Evolutionary conservation across 2,888 invertebrate genomes (phyloP).

Genomic region (Micoletzkya japonica): DNA sequence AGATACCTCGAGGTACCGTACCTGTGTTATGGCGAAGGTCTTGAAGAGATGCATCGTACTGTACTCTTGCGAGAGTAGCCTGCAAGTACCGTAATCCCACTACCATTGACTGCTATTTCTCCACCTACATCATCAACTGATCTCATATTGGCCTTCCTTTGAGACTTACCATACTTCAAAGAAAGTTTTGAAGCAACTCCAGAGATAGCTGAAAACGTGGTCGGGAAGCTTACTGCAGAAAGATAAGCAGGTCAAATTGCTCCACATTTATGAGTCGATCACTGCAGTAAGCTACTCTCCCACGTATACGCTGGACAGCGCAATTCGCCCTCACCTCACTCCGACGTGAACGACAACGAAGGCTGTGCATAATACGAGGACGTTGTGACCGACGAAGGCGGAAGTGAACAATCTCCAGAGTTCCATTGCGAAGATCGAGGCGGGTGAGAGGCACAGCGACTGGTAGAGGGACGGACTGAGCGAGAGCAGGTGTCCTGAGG

Average conservation of each 20-base stretch:
- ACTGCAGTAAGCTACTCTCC: too few relatives aligned
- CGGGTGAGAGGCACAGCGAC: slow-evolving; percentile 6
- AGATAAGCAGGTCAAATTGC: too few relatives aligned
- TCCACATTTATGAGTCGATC: too few relatives aligned
- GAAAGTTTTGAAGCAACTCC: too few relatives aligned
- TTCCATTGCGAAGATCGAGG: slow-evolving; percentile 19
- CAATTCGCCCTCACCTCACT: slow-evolving; percentile 10
- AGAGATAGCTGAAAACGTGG: too few relatives aligned
- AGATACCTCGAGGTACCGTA: too few relatives aligned
- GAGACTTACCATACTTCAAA: too few relatives aligned
- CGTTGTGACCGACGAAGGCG: slow-evolving; percentile 55
- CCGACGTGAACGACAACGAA: slow-evolving; percentile 29
- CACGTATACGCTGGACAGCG: too few relatives aligned
- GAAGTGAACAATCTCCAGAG: slow-evolving; percentile 51
- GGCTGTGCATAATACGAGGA: slow-evolving; percentile 50
- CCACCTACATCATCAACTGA: too few relatives aligned
- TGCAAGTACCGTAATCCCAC: background rate
- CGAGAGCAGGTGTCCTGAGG: slow-evolving; percentile 6
- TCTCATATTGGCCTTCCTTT: too few relatives aligned
- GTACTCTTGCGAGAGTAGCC: slow-evolving; percentile 18
- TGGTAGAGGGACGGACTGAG: slow-evolving; percentile 12
- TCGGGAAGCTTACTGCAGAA: too few relatives aligned
- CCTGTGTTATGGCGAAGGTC: slow-evolving; percentile 45
- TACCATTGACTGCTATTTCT: too few relatives aligned
- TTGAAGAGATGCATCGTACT: slow-evolving; percentile 33